Evolutionary conservation across 2,797 vertebrate genomes (phyloP).

Genomic region (Xyrichtys novacula): DNA sequence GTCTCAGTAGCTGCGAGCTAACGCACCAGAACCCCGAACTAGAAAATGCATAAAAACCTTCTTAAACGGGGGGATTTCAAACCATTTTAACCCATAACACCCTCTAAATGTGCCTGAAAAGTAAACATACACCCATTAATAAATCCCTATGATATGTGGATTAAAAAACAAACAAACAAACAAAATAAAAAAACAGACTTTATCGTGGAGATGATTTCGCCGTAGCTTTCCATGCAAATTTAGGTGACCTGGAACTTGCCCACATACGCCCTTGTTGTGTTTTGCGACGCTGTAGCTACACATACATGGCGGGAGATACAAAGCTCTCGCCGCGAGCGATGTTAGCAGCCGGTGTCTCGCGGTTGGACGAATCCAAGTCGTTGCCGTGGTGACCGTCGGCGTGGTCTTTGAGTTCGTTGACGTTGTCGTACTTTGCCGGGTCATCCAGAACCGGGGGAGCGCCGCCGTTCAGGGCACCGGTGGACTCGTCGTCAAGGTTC

Average conservation of each 20-base stretch:
- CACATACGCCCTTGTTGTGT: background rate
- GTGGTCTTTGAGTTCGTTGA: conserved; percentile 54
- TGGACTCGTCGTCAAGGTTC: conserved; percentile 76
- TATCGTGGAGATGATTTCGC: conserved; percentile 7
- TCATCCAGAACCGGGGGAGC: conserved; percentile 41
- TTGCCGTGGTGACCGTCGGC: conserved; percentile 51
- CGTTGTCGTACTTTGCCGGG: conserved; percentile 51
- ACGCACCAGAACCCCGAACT: background rate
- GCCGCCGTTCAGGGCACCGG: conserved; percentile 77
- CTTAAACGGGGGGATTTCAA: background rate
- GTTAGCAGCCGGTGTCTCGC: conserved; percentile 50
- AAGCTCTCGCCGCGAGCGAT: conserved; percentile 82
- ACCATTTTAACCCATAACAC: background rate
- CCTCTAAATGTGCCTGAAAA: conserved; percentile 4
- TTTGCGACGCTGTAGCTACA: conserved; percentile 58
- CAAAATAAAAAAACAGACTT: background rate
- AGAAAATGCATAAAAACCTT: background rate
- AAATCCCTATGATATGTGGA: background rate
- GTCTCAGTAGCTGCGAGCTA: background rate
- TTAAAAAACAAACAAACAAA: conserved; percentile 18
- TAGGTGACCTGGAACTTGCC: conserved; percentile 58
- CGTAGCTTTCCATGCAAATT: conserved; percentile 54
- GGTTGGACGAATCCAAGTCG: conserved; percentile 63
- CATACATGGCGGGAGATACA: conserved; percentile 82
- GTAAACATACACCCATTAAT: conserved; percentile 8